Percentiles rank a stretch among this genome's conserved stretches.
Conservation (phyloP, 1,140 invertebrate species). For the Dendroctonus valens region DNA sequence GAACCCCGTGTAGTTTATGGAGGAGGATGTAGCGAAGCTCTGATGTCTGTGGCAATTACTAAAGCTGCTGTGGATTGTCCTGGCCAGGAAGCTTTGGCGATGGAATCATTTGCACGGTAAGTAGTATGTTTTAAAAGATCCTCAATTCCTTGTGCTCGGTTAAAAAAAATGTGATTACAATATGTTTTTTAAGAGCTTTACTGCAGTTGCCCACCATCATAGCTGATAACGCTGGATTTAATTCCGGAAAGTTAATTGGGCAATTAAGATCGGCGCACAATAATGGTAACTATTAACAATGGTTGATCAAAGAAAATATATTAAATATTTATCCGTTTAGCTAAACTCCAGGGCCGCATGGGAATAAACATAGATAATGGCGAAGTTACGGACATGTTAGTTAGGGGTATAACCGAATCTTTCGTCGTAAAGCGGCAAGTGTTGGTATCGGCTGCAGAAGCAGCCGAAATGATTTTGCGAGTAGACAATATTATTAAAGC, state of each 20-base stretch:
- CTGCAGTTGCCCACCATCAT: constrained; percentile 91
- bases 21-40: constrained; percentile 90
- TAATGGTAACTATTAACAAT: constrained; percentile 54
- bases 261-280: constrained; percentile 88
- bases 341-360: constrained; percentile 54
- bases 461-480: constrained; percentile 97
- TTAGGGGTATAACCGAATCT: constrained; percentile 93
- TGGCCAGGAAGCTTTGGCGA: constrained; percentile 96
- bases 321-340: constrained; percentile 7
- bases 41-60: constrained; percentile 92
- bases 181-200: constrained; percentile 61
- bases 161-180: background rate
- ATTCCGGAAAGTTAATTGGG: constrained; percentile 92
- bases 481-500: constrained; percentile 97
- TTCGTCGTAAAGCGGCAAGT: constrained; percentile 96
- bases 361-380: constrained; percentile 94
- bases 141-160: background rate
- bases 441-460: constrained; percentile 90
- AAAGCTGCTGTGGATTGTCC: constrained; percentile 83
- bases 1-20: constrained; percentile 91
- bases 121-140: background rate
- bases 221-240: constrained; percentile 98
- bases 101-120: constrained; percentile 84
- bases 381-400: constrained; percentile 81
- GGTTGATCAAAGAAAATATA: background rate